Evolutionary conservation across 2,113 vertebrate species (phyloP).

Genomic region (Perca fluviatilis): DNA sequence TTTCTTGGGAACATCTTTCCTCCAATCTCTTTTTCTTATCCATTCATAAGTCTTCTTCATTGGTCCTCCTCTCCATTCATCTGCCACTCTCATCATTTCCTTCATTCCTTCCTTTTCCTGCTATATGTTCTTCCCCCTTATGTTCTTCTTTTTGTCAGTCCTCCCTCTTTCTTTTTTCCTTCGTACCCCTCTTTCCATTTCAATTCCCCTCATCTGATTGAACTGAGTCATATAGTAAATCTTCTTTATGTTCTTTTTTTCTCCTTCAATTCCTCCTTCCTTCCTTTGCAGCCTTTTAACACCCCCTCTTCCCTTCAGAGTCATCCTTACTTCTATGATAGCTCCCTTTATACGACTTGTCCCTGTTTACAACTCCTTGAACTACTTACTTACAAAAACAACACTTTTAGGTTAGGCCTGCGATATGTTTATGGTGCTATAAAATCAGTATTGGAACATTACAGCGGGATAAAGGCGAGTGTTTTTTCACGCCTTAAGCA

Average conservation of each 20-base stretch:
- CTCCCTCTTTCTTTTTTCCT: not conserved
- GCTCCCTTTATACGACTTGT: not conserved
- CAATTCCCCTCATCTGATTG: not conserved
- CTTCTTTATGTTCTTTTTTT: constrained; percentile 2
- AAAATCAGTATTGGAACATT: constrained; percentile 69
- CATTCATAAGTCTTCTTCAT: not conserved
- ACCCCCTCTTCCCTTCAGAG: not conserved
- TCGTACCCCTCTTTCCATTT: not conserved
- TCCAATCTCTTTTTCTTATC: not conserved
- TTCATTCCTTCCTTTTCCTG: not conserved
- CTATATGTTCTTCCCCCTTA: not conserved
- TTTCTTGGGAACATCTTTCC: not conserved
- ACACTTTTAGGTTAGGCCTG: constrained; percentile 24
- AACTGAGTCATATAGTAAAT: not conserved
- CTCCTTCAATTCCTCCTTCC: not conserved
- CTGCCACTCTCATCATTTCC: not conserved
- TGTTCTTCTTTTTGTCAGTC: not conserved
- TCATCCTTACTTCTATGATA: constrained; percentile 10
- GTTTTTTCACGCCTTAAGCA: constrained; percentile 62
- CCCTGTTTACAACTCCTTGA: constrained; percentile 58
- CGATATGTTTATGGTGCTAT: constrained; percentile 65
- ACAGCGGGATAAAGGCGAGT: constrained; percentile 48
- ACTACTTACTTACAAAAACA: constrained; percentile 58
- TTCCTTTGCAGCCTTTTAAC: not conserved
- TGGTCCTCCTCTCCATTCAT: not conserved